phyloP scores from a whole-genome alignment of 2,888 invertebrate genomes.

The Petrolisthes manimaculis region DNA sequence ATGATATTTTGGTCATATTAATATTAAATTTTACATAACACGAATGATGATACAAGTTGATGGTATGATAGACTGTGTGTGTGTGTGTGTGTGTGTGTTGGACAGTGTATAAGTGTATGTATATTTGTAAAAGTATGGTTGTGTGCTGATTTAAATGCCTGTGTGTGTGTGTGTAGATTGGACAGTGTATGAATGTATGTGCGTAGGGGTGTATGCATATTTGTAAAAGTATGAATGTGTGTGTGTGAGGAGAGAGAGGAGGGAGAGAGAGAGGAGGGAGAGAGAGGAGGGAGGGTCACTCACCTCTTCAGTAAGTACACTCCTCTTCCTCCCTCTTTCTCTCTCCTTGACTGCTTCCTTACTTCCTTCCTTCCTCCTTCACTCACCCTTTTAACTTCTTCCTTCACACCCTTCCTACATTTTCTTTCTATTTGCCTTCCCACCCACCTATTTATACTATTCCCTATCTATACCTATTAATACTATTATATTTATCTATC shows the following conservation, averaged over 20 bases:
- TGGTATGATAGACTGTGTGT: neutral
- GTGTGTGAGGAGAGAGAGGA: neutral
- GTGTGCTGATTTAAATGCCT: neutral
- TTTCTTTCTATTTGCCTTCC: too few species aligned
- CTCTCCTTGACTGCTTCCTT: neutral
- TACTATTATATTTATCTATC: too few species aligned
- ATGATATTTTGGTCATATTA: too few species aligned
- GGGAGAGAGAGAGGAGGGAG: neutral
- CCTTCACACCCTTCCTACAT: too few species aligned
- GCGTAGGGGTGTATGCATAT: neutral
- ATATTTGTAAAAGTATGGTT: slow-evolving; percentile 13
- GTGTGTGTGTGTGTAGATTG: slow-evolving; percentile 32
- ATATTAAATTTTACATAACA: too few species aligned
- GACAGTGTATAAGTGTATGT: slow-evolving; percentile 25
- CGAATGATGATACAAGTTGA: too few species aligned
- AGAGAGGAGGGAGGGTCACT: neutral
- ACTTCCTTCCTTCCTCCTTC: neutral
- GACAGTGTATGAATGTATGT: slow-evolving; percentile 16
- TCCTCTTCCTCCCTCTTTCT: neutral
- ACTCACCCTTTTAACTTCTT: too few species aligned
- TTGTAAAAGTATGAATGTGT: neutral
- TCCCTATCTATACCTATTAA: too few species aligned
- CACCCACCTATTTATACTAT: too few species aligned
- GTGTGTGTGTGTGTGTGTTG: slow-evolving; percentile 33
- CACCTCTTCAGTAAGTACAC: neutral